Conservation (phyloP, 2,888 invertebrate species). For the Netelia fuscicornis region DNA sequence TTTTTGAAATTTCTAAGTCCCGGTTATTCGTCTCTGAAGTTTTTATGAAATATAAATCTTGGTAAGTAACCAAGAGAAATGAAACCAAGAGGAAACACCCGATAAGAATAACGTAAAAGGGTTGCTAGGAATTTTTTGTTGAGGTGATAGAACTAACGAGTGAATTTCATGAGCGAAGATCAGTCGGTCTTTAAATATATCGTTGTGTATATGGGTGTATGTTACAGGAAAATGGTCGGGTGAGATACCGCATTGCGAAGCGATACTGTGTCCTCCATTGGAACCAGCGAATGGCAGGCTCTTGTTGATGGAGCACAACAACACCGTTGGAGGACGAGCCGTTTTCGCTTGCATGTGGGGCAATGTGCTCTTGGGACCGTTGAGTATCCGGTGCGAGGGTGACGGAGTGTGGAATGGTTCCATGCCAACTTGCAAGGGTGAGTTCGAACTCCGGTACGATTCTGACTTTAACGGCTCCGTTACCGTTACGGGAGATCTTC, state of each 20-base stretch:
- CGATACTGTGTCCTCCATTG: constrained; percentile 92
- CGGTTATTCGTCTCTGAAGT: too few species aligned
- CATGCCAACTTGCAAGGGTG: constrained; percentile 91
- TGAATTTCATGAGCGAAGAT: not conserved
- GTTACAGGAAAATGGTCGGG: constrained; percentile 91
- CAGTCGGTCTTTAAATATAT: constrained; percentile 27
- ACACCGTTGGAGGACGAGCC: constrained; percentile 92
- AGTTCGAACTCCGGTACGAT: constrained; percentile 56
- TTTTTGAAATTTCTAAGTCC: too few species aligned
- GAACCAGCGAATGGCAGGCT: constrained; percentile 90
- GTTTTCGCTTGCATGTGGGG: constrained; percentile 95
- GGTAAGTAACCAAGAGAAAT: too few species aligned
- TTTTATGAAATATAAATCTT: too few species aligned
- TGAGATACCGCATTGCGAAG: constrained; percentile 90
- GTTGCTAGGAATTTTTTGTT: too few species aligned
- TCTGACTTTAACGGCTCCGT: constrained; percentile 53
- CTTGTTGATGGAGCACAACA: constrained; percentile 91
- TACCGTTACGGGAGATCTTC: constrained; percentile 7
- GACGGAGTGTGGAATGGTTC: constrained; percentile 93
- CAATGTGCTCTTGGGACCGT: constrained; percentile 91
- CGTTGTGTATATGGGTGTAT: constrained; percentile 34
- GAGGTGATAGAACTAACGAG: not conserved
- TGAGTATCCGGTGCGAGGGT: constrained; percentile 92
- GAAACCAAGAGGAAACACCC: too few species aligned
- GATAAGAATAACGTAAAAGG: too few species aligned